Evolutionary conservation across 2,113 vertebrate genomes (phyloP), one percentile per base, ranked within the genome.

Genomic region (Pagrus major): DNA sequence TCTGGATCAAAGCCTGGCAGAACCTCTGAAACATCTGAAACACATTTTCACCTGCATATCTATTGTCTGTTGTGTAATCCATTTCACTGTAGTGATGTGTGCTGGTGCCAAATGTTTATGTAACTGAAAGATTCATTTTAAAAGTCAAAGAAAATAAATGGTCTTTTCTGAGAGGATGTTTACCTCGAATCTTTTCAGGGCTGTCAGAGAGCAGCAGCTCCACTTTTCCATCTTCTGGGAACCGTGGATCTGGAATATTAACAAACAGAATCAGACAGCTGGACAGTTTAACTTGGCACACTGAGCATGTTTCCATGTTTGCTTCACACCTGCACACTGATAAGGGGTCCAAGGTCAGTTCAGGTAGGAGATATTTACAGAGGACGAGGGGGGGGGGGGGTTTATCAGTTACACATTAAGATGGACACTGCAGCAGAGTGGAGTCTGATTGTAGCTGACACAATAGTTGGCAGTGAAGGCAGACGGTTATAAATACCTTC

Each of bases 121-220:
- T 10, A 41, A 25, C 71, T 21, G 1, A 3, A n/a, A 39, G 11
- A 37, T 81, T 65, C 6, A 47, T 39, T 25, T 49, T 35, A 51
- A 44, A 29, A 68, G n/a, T 55, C 9, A 60, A 39, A 31, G 11
- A 20, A 21, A 16, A 39, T 8, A 14, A 16, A 29, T 8, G 6
- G 20, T 31, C 27, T 29, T n/a, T 44, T 20, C 5, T 39, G 37
- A 15, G 42, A 11, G 1, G 9, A 1, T 41, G n/a, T 35, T 64
- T 89, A 96, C 96, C 96, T 95, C 89, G 90, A 20, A 96, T 94
- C 90, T 94, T 97, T 80, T 96, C 96, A 1, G 96, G 96, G 23
- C 94, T 94, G 76, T 92, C 95, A n/a, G 97, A 98, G 88, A 98
- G 96, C 41, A 98, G 80, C 63, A 99, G 85, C 79, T 98, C 97